A percentile compares a stretch with the other conserved stretches of the same genome.
These are phyloP conservation scores for Drosophila pseudotakahashii DNA, from an alignment of 2,888 invertebrate species.

Conservation along the genomic window DNA sequence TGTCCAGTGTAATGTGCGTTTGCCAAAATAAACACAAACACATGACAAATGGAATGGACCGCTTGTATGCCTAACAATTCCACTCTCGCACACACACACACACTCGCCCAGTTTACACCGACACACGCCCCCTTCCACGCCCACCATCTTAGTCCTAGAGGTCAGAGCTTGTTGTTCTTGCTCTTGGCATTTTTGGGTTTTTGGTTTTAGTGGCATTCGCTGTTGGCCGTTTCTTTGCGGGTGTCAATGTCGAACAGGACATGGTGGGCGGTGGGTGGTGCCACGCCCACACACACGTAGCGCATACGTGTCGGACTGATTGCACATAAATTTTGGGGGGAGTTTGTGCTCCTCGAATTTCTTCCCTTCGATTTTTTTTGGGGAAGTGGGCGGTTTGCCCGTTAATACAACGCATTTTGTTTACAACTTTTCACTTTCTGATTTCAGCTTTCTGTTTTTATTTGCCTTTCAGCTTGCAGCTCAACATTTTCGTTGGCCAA, in stretches of 20 bases:
- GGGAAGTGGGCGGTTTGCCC: constrained; percentile 7
- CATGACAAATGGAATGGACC: constrained; percentile 63
- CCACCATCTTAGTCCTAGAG: constrained; percentile 61
- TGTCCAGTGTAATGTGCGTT: constrained; percentile 43
- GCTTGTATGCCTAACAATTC: constrained; percentile 48
- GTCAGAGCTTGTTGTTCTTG: constrained; percentile 53
- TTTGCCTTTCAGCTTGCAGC: constrained; percentile 67
- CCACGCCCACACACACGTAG: constrained; percentile 53
- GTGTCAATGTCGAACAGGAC: constrained; percentile 59
- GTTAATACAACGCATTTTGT: constrained; percentile 76
- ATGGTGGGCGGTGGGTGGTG: constrained; percentile 13
- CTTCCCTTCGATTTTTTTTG: constrained; percentile 29
- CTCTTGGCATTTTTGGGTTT: constrained; percentile 51
- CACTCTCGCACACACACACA: constrained; percentile 18
- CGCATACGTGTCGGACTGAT: constrained; percentile 75
- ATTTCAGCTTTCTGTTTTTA: constrained; percentile 58
- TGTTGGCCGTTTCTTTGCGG: constrained; percentile 40
- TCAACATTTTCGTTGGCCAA: constrained; percentile 19
- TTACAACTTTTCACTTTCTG: constrained; percentile 78
- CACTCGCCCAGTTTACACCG: constrained; percentile 12
- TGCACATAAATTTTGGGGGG: constrained; percentile 68
- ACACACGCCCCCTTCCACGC: constrained; percentile 15
- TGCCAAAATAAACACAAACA: constrained; percentile 59
- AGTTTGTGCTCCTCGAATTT: constrained; percentile 21
- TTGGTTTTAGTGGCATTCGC: constrained; percentile 49